A percentile compares a stretch with the other conserved stretches of the same genome.
Evolutionary conservation across 2,797 vertebrate genomes (phyloP).

Genomic region (Acanthurus lineatus): DNA sequence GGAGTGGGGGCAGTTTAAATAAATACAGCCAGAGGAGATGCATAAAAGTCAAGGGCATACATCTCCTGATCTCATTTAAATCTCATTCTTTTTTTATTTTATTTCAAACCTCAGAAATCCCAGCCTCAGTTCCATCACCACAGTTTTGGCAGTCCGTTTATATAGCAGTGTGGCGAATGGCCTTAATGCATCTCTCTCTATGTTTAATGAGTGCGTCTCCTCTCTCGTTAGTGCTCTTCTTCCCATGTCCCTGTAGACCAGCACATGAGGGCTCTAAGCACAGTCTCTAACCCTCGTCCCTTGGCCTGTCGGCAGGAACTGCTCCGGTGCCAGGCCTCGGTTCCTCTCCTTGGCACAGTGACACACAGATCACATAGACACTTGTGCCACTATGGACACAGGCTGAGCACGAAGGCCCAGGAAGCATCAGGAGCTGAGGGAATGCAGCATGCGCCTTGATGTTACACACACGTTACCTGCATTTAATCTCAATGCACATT

Average conservation of each 20-base stretch:
- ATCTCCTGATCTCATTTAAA: constrained; percentile 5
- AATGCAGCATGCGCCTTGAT: constrained; percentile 50
- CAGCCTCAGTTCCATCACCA: constrained; percentile 6
- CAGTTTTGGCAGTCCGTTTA: neutral
- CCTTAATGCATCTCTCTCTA: constrained; percentile 21
- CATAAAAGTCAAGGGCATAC: neutral
- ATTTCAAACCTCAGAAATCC: constrained; percentile 28
- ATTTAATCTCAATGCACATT: constrained; percentile 18
- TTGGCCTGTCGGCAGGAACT: constrained; percentile 58
- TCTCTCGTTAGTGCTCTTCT: constrained; percentile 25
- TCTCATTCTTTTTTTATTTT: constrained; percentile 10
- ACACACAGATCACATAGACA: constrained; percentile 64
- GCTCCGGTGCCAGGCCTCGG: constrained; percentile 65
- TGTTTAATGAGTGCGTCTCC: constrained; percentile 35
- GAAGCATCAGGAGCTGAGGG: constrained; percentile 42
- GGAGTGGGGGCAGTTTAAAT: constrained; percentile 1
- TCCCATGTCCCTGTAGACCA: constrained; percentile 42
- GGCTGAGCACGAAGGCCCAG: constrained; percentile 32
- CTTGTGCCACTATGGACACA: constrained; percentile 48
- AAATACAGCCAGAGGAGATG: constrained; percentile 23
- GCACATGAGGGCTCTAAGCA: constrained; percentile 36
- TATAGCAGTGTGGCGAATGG: neutral
- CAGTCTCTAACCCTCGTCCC: constrained; percentile 53
- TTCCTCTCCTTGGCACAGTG: constrained; percentile 70
- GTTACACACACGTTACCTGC: constrained; percentile 24